A percentile compares a stretch with the other conserved stretches of the same genome.
Evolutionary conservation across 2,113 vertebrate species (phyloP).

Genomic region (Bos indicus): DNA sequence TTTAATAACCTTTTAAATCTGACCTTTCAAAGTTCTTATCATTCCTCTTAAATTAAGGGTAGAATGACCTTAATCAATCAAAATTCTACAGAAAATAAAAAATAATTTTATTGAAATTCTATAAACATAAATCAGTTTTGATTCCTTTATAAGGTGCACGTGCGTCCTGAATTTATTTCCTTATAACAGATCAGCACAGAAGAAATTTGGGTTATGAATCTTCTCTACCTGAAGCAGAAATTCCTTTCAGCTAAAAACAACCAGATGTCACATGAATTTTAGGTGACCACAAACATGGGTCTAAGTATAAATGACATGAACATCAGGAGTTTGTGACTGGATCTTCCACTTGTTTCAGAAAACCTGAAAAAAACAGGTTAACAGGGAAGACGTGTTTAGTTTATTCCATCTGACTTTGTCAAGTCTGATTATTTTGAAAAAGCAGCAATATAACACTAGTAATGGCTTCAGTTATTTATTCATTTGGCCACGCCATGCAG

Average conservation of each 20-base stretch:
- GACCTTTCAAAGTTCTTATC: constrained; percentile 72
- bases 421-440: constrained; percentile 29
- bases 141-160: not conserved
- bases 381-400: not conserved
- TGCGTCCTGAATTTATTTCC: not conserved
- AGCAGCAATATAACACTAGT: not conserved
- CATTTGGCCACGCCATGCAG: not conserved
- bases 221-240: constrained; percentile 52
- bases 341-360: constrained; percentile 29
- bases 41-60: constrained; percentile 57
- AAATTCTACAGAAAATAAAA: constrained; percentile 31
- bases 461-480: not conserved
- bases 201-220: constrained; percentile 31
- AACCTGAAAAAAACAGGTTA: not conserved
- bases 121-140: not conserved
- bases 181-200: not conserved
- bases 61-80: constrained; percentile 50
- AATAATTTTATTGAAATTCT: constrained; percentile 15
- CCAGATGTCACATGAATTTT: constrained; percentile 47
- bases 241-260: constrained; percentile 47
- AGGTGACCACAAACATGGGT: not conserved
- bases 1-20: constrained; percentile 72
- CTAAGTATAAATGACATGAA: constrained; percentile 1
- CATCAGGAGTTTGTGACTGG: not conserved
- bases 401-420: constrained; percentile 3